These are phyloP conservation scores for Sylvilagus floridanus DNA, from an alignment of 2,797 vertebrate species.

Conservation along the genomic window DNA sequence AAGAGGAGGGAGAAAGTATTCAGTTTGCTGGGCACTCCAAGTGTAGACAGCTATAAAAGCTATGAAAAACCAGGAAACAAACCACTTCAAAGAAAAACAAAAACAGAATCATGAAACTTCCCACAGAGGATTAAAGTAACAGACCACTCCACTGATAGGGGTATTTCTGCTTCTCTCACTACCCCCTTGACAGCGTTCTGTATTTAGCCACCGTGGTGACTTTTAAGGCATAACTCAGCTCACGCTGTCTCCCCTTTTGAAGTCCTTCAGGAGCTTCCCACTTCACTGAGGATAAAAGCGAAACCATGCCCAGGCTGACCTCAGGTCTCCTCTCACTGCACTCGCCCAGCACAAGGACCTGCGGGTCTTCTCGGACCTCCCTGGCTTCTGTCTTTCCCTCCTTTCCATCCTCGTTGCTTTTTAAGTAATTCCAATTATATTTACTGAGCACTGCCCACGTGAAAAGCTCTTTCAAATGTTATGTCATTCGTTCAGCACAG, in stretches of 20 bases:
- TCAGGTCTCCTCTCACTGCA: not conserved
- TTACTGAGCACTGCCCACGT: not conserved
- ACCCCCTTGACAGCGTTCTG: not conserved
- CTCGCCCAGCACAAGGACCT: not conserved
- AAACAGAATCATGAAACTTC: conserved; percentile 61
- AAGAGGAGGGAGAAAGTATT: conserved; percentile 20
- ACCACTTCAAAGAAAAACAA: conserved; percentile 49
- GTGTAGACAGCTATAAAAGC: not conserved
- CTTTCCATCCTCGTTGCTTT: not conserved
- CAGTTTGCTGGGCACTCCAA: not conserved
- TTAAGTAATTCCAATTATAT: conserved; percentile 33
- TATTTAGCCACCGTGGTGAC: conserved; percentile 23
- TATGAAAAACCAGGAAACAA: conserved; percentile 51
- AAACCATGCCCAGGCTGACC: not conserved
- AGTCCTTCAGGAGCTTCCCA: not conserved
- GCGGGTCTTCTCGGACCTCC: not conserved
- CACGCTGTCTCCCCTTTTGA: not conserved
- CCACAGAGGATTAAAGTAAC: not conserved
- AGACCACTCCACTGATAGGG: not conserved
- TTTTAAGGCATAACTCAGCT: not conserved
- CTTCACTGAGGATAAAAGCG: not conserved
- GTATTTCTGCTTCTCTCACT: not conserved
- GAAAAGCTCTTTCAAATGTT: conserved; percentile 56
- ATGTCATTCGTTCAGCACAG: conserved; percentile 33
- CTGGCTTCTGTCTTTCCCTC: not conserved